Percentiles rank a stretch among this genome's conserved stretches.
Conservation (phyloP, 2,113 vertebrate genomes). For the Laterallus jamaicensis region DNA sequence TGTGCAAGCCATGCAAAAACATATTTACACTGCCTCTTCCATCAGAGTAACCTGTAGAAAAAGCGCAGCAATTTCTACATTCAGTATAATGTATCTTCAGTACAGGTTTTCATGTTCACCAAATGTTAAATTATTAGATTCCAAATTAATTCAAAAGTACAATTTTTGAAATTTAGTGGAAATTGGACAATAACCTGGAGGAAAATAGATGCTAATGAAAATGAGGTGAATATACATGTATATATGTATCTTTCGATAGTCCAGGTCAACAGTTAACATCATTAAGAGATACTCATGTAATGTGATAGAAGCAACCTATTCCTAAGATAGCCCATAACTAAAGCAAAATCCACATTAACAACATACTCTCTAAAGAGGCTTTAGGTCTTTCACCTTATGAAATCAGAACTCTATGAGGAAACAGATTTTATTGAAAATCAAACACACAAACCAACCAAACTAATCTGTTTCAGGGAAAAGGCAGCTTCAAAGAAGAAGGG, state of each 20-base stretch:
- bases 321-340: not conserved
- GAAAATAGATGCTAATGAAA: not conserved
- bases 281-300: not conserved
- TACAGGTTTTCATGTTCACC: not conserved
- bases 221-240: not conserved
- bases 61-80: not conserved
- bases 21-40: not conserved
- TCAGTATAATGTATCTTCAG: accelerated
- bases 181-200: not conserved
- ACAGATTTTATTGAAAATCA: not conserved
- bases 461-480: not conserved
- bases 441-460: not conserved
- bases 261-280: not conserved
- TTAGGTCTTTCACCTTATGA: not conserved
- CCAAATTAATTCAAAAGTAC: not conserved
- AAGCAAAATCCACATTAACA: not conserved
- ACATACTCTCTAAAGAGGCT: not conserved
- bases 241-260: not conserved
- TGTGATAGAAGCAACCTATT: not conserved
- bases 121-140: not conserved
- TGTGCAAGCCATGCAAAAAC: not conserved
- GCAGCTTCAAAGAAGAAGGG: not conserved
- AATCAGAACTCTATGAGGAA: not conserved
- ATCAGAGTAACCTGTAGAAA: not conserved
- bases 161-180: not conserved